A percentile compares a stretch with the other conserved stretches of the same genome.
Conservation (phyloP, 2,888 invertebrate genomes). For the Odontocerum albicorne region DNA sequence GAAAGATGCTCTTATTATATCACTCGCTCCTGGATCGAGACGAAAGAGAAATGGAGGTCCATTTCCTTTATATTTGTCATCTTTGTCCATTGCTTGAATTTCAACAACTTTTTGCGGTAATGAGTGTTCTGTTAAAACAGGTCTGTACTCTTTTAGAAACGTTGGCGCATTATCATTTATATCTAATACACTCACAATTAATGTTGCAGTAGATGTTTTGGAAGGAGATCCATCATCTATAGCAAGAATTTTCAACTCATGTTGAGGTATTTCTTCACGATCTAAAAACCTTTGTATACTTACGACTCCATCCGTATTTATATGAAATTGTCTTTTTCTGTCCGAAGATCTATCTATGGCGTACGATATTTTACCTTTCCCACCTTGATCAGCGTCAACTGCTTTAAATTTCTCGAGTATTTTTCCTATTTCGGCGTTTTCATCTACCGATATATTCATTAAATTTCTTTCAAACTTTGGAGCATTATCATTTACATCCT, state of each 20-base stretch:
- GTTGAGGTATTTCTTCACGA: slow-evolving; percentile 74
- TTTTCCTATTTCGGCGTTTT: slow-evolving; percentile 72
- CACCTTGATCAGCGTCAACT: slow-evolving; percentile 76
- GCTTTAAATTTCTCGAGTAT: slow-evolving; percentile 75
- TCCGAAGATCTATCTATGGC: slow-evolving; percentile 74
- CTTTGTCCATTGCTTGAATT: slow-evolving; percentile 50
- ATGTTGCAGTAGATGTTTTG: slow-evolving; percentile 73
- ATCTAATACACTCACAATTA: slow-evolving; percentile 74
- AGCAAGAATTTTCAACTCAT: slow-evolving; percentile 76
- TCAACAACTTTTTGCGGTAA: slow-evolving; percentile 52
- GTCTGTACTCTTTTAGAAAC: slow-evolving; percentile 49
- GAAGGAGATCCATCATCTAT: slow-evolving; percentile 75
- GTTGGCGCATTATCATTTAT: slow-evolving; percentile 55
- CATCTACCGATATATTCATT: slow-evolving; percentile 69
- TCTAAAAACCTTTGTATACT: slow-evolving; percentile 74
- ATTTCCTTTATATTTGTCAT: slow-evolving; percentile 50
- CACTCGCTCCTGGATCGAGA: slow-evolving; percentile 51
- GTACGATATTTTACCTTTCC: slow-evolving; percentile 68
- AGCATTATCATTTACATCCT: slow-evolving; percentile 61
- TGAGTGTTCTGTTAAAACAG: slow-evolving; percentile 55
- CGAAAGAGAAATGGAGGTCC: slow-evolving; percentile 58
- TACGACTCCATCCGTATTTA: slow-evolving; percentile 74
- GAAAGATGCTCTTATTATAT: slow-evolving; percentile 63
- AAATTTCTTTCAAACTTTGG: slow-evolving; percentile 58
- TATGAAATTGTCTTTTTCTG: slow-evolving; percentile 72